Conservation (phyloP, 2,797 vertebrate genomes). For the Harpagifer antarcticus region DNA sequence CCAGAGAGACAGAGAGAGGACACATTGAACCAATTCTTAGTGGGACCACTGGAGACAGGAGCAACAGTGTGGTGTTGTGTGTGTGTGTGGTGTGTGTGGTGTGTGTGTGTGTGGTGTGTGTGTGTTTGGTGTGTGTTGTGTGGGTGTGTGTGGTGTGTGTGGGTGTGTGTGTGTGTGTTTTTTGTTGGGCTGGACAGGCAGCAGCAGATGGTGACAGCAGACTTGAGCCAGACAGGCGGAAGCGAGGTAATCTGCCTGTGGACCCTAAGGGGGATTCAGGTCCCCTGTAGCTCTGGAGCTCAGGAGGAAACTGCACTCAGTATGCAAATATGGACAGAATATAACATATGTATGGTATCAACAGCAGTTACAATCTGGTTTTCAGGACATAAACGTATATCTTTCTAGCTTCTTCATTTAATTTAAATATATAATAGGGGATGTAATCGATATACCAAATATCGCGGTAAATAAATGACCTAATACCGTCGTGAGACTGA, state of each 20-base stretch:
- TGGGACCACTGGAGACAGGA: constrained; percentile 39
- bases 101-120: neutral
- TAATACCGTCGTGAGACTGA: too few species aligned
- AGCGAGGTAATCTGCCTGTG: constrained; percentile 40
- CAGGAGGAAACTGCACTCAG: constrained; percentile 19
- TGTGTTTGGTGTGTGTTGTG: neutral
- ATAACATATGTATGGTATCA: neutral
- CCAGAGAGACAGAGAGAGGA: constrained; percentile 14
- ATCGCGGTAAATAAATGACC: too few species aligned
- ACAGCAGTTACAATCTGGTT: neutral
- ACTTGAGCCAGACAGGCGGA: constrained; percentile 46
- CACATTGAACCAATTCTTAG: constrained; percentile 35
- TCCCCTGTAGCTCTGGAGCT: constrained; percentile 13
- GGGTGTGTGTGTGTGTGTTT: neutral
- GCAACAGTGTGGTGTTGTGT: constrained; percentile 12
- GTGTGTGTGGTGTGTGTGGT: neutral
- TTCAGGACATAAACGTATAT: neutral
- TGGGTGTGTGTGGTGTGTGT: constrained; percentile 1
- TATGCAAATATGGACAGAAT: constrained; percentile 8
- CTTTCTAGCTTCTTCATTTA: neutral
- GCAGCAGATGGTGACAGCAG: constrained; percentile 63
- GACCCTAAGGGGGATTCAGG: constrained; percentile 39
- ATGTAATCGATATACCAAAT: too few species aligned
- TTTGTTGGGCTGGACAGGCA: neutral
- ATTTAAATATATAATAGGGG: neutral